Conservation (phyloP, 1,140 invertebrate genomes). For the Drosophila simulans region DNA sequence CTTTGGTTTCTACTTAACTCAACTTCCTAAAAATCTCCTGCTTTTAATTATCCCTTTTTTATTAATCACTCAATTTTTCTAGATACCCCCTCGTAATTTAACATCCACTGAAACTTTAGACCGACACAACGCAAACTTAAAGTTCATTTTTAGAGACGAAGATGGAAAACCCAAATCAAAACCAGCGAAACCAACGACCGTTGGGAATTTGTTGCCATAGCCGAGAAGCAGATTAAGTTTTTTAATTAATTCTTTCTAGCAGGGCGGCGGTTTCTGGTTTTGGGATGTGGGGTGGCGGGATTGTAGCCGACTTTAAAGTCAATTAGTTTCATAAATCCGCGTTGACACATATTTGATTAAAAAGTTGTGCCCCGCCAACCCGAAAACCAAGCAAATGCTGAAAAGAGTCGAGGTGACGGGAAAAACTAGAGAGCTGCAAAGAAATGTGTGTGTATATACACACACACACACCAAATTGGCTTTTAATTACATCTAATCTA, state of each 20-base stretch:
- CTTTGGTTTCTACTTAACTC: not conserved
- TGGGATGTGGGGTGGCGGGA: not conserved
- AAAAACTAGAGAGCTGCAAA: not conserved
- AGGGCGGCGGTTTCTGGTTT: conserved; percentile 14
- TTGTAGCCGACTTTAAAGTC: conserved; percentile 44
- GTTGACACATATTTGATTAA: conserved; percentile 78
- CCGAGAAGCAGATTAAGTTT: conserved; percentile 72
- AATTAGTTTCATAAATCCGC: conserved; percentile 76
- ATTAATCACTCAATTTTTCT: not conserved
- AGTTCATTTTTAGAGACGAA: not conserved
- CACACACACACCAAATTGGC: conserved; percentile 27
- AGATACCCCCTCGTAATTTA: not conserved
- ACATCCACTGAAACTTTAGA: conserved; percentile 4
- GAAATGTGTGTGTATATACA: conserved; percentile 16
- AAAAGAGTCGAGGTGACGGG: not conserved
- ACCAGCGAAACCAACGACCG: conserved; percentile 19
- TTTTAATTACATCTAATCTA: conserved; percentile 45
- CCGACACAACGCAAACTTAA: conserved; percentile 1
- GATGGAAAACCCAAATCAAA: conserved; percentile 22
- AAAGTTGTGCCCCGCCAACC: conserved; percentile 30
- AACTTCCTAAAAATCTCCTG: not conserved
- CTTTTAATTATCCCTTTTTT: conserved; percentile 1
- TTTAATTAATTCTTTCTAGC: conserved; percentile 71
- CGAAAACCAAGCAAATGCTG: conserved; percentile 17
- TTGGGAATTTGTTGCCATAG: conserved; percentile 37